phyloP scores from a whole-genome alignment of 1,140 invertebrate species.

The Gerris buenoi region DNA sequence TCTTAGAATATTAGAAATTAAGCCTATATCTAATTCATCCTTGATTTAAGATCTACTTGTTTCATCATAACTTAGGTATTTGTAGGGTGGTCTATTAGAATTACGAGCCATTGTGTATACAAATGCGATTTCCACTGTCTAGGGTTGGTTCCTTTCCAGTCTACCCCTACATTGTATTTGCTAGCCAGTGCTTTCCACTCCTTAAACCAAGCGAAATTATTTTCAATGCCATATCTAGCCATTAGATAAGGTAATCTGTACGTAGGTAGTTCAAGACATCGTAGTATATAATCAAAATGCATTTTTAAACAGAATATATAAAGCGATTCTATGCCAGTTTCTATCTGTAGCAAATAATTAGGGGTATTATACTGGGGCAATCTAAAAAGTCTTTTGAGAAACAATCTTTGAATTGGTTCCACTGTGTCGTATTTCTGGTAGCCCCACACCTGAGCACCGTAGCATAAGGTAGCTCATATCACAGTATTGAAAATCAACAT shows the following conservation, averaged over 20 bases:
- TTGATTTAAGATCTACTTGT: no score
- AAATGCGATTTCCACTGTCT: no score
- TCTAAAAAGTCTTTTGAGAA: neutral
- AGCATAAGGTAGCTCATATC: neutral
- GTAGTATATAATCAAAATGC: neutral
- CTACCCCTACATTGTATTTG: no score
- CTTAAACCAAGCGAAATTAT: neutral
- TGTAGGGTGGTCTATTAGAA: no score
- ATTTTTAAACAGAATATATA: neutral
- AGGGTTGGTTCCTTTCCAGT: no score
- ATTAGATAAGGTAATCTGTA: neutral
- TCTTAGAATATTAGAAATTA: no score
- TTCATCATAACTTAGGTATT: no score
- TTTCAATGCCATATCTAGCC: neutral
- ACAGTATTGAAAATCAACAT: neutral
- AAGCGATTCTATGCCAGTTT: neutral
- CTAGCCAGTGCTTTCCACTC: no score
- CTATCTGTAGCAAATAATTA: neutral
- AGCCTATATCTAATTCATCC: no score
- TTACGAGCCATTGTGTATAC: no score
- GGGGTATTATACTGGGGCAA: neutral
- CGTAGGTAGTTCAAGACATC: neutral
- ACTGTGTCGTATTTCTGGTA: neutral
- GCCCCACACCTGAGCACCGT: neutral
- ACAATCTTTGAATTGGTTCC: neutral